Percentiles rank a stretch among this genome's conserved stretches.
These are phyloP conservation scores for Leptodirus hochenwartii DNA, from an alignment of 2,888 invertebrate genomes.

Conservation along the genomic window DNA sequence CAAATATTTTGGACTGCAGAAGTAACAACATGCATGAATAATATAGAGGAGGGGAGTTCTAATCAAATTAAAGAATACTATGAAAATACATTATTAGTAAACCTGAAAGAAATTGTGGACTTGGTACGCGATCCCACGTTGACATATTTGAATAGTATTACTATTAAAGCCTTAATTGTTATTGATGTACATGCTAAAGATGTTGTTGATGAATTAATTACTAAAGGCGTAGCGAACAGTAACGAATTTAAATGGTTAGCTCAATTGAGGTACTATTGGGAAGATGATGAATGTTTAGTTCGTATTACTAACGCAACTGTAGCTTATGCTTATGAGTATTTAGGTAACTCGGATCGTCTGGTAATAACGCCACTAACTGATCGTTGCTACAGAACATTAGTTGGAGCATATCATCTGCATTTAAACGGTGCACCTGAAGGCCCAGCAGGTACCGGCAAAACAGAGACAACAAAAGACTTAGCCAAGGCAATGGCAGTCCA, in stretches of 20 bases:
- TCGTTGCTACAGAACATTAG: conserved; percentile 65
- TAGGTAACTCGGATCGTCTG: conserved; percentile 61
- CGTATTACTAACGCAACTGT: conserved; percentile 66
- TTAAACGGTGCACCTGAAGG: conserved; percentile 74
- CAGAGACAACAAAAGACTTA: conserved; percentile 82
- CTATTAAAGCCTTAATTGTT: conserved; percentile 65
- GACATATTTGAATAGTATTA: conserved; percentile 51
- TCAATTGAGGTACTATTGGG: conserved; percentile 59
- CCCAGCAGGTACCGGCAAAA: conserved; percentile 78
- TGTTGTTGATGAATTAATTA: conserved; percentile 47
- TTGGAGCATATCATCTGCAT: conserved; percentile 68
- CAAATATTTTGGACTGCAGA: conserved; percentile 73
- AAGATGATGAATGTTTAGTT: conserved; percentile 45
- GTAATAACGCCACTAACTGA: conserved; percentile 60
- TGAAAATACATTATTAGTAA: conserved; percentile 34
- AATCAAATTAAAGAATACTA: conserved; percentile 33
- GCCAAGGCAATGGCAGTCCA: conserved; percentile 85
- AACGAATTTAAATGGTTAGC: conserved; percentile 74
- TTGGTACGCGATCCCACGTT: conserved; percentile 52
- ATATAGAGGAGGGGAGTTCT: conserved; percentile 37
- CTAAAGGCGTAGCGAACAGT: conserved; percentile 43
- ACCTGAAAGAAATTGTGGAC: conserved; percentile 56
- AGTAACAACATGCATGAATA: conserved; percentile 55
- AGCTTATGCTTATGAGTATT: conserved; percentile 66
- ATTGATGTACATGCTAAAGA: conserved; percentile 77